Percentiles rank a stretch among this genome's conserved stretches.
Conservation (phyloP, 2,113 vertebrate genomes). For the Acinonyx jubatus region DNA sequence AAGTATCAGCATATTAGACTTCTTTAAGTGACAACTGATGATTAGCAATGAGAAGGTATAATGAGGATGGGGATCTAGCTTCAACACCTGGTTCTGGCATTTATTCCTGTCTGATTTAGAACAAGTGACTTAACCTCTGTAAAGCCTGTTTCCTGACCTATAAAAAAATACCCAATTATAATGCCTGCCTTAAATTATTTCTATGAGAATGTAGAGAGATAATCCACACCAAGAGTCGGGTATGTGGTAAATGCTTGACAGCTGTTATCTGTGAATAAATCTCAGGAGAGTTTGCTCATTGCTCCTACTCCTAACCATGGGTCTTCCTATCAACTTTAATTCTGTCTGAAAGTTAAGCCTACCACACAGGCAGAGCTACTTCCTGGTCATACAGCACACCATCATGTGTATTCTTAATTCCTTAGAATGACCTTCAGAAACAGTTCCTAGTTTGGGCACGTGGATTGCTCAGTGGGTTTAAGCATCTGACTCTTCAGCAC, state of each 20-base stretch:
- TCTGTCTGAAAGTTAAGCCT: neutral
- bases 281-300: neutral
- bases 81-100: neutral
- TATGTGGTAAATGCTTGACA: neutral
- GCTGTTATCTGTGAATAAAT: neutral
- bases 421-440: neutral
- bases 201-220: neutral
- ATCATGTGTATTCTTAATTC: neutral
- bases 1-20: neutral
- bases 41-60: neutral
- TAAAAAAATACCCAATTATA: neutral
- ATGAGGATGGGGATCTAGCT: neutral
- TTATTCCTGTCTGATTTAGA: slow-evolving; percentile 16
- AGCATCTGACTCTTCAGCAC: no score
- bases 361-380: neutral
- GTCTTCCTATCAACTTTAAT: neutral
- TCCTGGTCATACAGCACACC: neutral
- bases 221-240: neutral
- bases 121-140: neutral
- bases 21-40: neutral
- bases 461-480: no score
- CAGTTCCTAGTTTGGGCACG: neutral
- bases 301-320: neutral
- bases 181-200: neutral
- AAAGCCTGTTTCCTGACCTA: neutral